Evolutionary conservation across 2,888 invertebrate genomes (phyloP).

Genomic region (Epistrophe grossulariae): DNA sequence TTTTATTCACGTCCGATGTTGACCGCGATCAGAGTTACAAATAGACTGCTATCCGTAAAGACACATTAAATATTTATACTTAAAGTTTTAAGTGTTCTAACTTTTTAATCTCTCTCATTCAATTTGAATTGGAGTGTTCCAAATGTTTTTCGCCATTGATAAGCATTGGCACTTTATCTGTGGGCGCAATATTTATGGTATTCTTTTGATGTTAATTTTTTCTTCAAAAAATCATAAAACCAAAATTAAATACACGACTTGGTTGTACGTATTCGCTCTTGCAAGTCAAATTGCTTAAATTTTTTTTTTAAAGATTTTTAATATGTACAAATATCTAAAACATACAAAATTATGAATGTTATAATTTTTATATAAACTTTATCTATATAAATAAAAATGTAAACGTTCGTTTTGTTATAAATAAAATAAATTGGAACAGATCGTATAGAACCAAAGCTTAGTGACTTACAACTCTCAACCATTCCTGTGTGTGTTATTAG

Average conservation of each 20-base stretch:
- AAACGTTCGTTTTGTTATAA: no score
- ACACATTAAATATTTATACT: neutral
- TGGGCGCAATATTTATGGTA: neutral
- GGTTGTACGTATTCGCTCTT: neutral
- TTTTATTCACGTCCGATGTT: neutral
- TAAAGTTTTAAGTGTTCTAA: neutral
- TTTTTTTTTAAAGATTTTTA: no score
- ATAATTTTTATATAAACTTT: no score
- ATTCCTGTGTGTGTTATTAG: no score
- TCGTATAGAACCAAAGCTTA: no score
- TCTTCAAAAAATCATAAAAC: neutral
- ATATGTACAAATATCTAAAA: no score
- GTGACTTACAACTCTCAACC: no score
- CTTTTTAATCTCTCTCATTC: neutral
- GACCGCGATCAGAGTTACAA: neutral
- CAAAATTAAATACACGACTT: neutral
- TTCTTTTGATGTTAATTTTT: neutral
- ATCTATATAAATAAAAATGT: no score
- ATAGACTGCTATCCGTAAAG: neutral
- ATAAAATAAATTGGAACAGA: no score
- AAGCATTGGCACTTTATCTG: neutral
- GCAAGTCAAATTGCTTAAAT: no score
- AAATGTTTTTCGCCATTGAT: neutral
- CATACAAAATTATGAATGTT: no score
- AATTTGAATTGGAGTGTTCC: neutral